These are phyloP conservation scores for Felis chaus DNA, from an alignment of 2,113 vertebrate species.

Conservation along the genomic window DNA sequence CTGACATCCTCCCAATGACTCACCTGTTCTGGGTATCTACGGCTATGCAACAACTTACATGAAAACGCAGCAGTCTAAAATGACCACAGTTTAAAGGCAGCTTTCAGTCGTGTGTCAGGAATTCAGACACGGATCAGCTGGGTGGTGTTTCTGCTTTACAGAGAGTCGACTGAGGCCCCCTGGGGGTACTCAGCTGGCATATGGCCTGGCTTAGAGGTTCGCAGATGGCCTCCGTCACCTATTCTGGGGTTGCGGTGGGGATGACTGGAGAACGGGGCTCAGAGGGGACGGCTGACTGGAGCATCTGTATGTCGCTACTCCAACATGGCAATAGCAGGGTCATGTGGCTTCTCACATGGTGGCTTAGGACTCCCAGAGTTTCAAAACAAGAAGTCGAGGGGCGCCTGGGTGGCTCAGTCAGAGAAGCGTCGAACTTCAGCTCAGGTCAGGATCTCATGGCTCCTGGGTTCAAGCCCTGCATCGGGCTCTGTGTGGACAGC, in stretches of 20 bases:
- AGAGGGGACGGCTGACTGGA: neutral
- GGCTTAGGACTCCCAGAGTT: neutral
- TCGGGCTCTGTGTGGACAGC: too few species aligned
- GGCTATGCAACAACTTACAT: neutral
- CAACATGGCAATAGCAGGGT: neutral
- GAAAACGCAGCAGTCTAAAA: neutral
- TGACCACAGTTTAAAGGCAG: neutral
- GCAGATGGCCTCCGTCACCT: neutral
- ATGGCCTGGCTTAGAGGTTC: neutral
- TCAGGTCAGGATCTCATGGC: too few species aligned
- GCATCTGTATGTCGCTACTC: rapidly evolving
- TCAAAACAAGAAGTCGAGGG: neutral
- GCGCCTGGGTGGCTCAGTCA: too few species aligned
- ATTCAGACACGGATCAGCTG: neutral
- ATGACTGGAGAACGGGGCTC: neutral
- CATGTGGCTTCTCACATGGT: neutral
- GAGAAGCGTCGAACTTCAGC: too few species aligned
- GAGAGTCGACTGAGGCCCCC: neutral
- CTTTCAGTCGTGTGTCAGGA: neutral
- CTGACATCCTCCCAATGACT: neutral
- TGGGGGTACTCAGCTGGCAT: neutral
- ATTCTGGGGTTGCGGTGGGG: neutral
- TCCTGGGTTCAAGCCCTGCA: too few species aligned
- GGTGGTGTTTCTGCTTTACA: neutral
- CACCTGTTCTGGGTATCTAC: neutral